Conservation (phyloP, 1,140 invertebrate species). For the Sminthurides bifidus region DNA sequence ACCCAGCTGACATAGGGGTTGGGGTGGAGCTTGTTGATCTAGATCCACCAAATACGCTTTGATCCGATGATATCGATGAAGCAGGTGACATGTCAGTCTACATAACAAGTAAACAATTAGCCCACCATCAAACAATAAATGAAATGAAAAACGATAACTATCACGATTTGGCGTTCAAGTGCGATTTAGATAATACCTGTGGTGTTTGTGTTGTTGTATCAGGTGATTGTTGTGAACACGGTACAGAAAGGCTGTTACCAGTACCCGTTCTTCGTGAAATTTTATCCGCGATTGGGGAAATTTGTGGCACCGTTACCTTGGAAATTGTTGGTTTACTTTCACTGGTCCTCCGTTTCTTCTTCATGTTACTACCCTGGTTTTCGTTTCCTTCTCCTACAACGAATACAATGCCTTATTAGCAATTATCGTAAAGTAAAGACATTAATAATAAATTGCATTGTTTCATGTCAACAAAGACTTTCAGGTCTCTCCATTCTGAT, state of each 20-base stretch:
- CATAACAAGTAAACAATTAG: conserved; percentile 6
- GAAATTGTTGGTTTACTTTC: conserved; percentile 1
- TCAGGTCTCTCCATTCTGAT: no score
- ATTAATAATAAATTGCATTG: no score
- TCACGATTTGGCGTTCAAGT: no score
- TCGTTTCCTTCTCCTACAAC: no score
- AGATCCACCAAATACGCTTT: conserved; percentile 14
- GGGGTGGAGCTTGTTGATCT: conserved; percentile 29
- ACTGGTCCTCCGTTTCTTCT: conserved; percentile 18
- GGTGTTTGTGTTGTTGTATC: conserved; percentile 32
- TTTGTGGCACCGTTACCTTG: conserved; percentile 12
- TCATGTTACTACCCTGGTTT: conserved; percentile 18
- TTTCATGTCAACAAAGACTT: no score
- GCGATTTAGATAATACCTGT: no score
- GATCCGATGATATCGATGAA: conserved; percentile 28
- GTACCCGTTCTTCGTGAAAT: neutral
- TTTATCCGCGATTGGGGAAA: conserved; percentile 8
- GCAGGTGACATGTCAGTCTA: conserved; percentile 32
- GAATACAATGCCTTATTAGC: no score
- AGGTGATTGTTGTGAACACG: conserved; percentile 30
- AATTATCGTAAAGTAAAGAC: no score
- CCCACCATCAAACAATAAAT: no score
- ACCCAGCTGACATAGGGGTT: conserved; percentile 14
- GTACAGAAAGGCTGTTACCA: conserved; percentile 24
- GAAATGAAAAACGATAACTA: no score